Base-by-base conservation (phyloP, 2,113 vertebrate species). In the Petromus typicus region DNA sequence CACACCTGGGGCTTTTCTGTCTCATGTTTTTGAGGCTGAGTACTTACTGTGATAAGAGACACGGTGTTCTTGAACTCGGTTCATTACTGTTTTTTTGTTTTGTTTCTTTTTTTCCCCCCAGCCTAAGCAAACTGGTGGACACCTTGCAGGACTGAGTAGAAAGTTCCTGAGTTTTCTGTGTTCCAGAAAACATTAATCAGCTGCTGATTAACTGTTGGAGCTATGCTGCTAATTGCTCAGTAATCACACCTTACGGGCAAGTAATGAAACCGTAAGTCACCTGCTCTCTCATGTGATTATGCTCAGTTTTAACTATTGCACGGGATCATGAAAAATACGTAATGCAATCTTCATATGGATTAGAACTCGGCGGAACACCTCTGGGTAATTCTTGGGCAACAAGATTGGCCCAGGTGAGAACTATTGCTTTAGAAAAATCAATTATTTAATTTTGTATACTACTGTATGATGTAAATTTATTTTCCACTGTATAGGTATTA, bases 301-400 rank as follows among this genome's bases (percentile, higher is more conserved):
- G 93, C 32, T 83, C 48, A 81, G 37, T 13, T 78, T 54, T n/a
- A 45, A 81, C 34, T 37, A 63, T 89, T 63, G 40, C 63, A 89
- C 20, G 83, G 73, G 43, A 79, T 88, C 32, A 66, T 93, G 66
- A 83, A 95, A 96, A 75, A 32, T 63, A 95, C 89, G n/a, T 59
- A 91, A 66, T 84, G 75, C 89, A 79, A 66, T 83, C 48, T 90
- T 20, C 8, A 10, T 25, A 18, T 59, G 37, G 61, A 59, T 59
- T 86, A 95, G 66, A 94, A 89, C 8, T 2, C 25, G 43, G 61
- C 8, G 64, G 12, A 63, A 40, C 84, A 59, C 43, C 5, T 8
- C 89, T 79, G n/a, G n/a, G n/a, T n/a, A n/a, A n/a, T n/a, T 73
- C 18, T n/a, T 63, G 56, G 30, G 51, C 2, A 7, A 59, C 18